Conservation (phyloP, 1,140 invertebrate genomes). For the Berghia stephanieae region DNA sequence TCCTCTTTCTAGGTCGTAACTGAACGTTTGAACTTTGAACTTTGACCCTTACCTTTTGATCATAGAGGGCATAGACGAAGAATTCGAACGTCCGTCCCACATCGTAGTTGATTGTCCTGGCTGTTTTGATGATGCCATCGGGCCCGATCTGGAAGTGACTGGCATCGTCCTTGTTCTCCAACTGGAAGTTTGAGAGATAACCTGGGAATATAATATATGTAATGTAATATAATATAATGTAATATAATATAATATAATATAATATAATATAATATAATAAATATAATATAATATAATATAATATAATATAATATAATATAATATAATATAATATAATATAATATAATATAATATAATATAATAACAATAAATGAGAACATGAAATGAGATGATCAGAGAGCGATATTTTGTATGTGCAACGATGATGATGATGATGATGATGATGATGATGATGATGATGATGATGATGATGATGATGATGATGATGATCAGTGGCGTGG, state of each 20-base stretch:
- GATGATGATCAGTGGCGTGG: not conserved
- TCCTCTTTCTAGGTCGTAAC: too few species aligned
- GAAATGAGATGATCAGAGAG: constrained; percentile 40
- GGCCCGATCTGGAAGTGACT: constrained; percentile 41
- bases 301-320: not conserved
- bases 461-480: not conserved
- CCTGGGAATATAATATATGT: constrained; percentile 19
- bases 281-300: not conserved
- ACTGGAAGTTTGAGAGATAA: constrained; percentile 25
- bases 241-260: not conserved
- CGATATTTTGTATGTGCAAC: not conserved
- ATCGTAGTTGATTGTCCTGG: constrained; percentile 35
- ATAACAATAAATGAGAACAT: constrained; percentile 31
- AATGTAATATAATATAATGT: not conserved
- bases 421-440: not conserved
- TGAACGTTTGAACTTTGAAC: not conserved
- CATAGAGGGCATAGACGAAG: constrained; percentile 32
- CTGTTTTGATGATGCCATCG: constrained; percentile 35
- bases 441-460: not conserved
- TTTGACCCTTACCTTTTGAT: not conserved
- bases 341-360: not conserved
- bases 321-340: not conserved
- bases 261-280: not conserved
- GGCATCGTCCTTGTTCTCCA: constrained; percentile 28
- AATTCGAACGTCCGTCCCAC: constrained; percentile 40